Base-by-base conservation (phyloP, 2,888 invertebrate species). In the Lottia gigantea region DNA sequence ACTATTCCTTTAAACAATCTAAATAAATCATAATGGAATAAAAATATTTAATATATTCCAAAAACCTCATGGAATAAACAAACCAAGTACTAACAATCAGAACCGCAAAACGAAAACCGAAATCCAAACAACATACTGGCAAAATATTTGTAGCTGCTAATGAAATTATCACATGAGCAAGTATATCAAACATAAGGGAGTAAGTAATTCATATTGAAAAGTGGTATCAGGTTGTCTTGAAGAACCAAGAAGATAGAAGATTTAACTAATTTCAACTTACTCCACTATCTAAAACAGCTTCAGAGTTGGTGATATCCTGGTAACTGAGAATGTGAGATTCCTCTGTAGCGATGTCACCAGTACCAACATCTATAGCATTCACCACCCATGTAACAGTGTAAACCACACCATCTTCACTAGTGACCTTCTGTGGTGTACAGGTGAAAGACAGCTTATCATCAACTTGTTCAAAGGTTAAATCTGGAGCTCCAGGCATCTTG, bases 331-430 rank as follows among this genome's bases (percentile, higher is more conserved):
- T 19, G 12, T 25, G 16, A 15, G 31, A 23, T 7, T 40, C 25
- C 19, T 15, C 23, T 40, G 61, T 46, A 45, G 14, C 19, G 14
- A 67, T 25, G 4, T 61, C 15, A 19, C 2, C 64, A 8, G 16
- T n/a, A n/a, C 23, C 11, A 23, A 74, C n/a, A 1, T 14, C n/a
- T 2, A 6, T 31, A 4, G 61, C 25, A 2, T 69, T 68, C 14
- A 46, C 64, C 11, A 55, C 61, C 76, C 75, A 76, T 0, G 67
- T 62, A 12, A 71, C 46, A 1, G 14, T 45, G 63, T 77, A 77
- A 45, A 46, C 46, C 2, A 66, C 62, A 25, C 69, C 71, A 46
- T 61, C 63, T 55, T 68, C 73, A 45, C 26, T 14, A 23, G 46
- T 15, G 4, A 69, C 70, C 2, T 46, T 26, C 47, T 67, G 19